Percentiles rank a stretch among this genome's conserved stretches.
These are phyloP conservation scores for Dasypogon diadema DNA, from an alignment of 2,888 invertebrate species.

Conservation along the genomic window DNA sequence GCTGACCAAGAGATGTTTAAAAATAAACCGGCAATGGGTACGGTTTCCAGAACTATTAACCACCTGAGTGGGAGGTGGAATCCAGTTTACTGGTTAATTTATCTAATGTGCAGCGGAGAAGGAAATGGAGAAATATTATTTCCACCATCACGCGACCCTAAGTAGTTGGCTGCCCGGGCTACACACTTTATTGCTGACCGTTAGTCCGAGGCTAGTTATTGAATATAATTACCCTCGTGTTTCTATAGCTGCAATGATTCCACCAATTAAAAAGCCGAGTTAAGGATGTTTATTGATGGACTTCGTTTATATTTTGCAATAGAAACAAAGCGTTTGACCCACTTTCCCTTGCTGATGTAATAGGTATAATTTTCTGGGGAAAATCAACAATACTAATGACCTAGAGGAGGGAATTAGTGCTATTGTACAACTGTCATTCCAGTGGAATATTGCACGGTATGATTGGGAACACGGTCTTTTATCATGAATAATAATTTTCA, in stretches of 20 bases:
- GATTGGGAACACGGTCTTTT: too few species aligned
- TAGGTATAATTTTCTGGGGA: too few species aligned
- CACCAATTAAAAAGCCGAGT: not conserved
- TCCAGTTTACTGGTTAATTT: slow-evolving; percentile 30
- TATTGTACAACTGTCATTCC: too few species aligned
- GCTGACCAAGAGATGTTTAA: slow-evolving; percentile 1
- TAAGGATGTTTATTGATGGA: slow-evolving; percentile 31
- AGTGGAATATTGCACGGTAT: too few species aligned
- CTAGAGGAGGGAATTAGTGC: too few species aligned
- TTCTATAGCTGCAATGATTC: slow-evolving; percentile 23
- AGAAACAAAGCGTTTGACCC: not conserved
- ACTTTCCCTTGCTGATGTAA: not conserved
- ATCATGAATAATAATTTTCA: too few species aligned
- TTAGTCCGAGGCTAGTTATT: slow-evolving; percentile 1
- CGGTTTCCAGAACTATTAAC: slow-evolving; percentile 27
- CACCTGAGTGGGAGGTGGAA: slow-evolving; percentile 31
- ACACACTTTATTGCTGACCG: slow-evolving; percentile 2
- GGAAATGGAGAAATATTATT: slow-evolving; percentile 27
- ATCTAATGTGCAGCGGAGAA: slow-evolving; percentile 14
- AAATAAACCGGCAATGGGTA: slow-evolving; percentile 30
- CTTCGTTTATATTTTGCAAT: not conserved
- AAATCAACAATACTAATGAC: too few species aligned
- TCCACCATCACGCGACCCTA: slow-evolving; percentile 26
- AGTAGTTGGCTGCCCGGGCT: not conserved
- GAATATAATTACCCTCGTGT: slow-evolving; percentile 15